Conservation (phyloP, 2,113 vertebrate species). For the Hassar affinis region DNA sequence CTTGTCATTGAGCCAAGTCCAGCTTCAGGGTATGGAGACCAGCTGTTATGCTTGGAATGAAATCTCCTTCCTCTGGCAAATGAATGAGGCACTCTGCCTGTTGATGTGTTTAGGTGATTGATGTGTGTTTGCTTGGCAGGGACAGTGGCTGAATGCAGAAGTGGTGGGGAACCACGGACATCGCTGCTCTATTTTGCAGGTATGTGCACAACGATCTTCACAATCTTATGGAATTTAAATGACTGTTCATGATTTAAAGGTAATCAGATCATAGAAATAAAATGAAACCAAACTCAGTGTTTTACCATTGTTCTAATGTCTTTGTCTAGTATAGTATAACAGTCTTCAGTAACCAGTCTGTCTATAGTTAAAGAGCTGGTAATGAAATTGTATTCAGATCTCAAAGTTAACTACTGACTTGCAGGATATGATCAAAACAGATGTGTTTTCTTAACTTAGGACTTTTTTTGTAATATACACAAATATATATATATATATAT, state of each 20-base stretch:
- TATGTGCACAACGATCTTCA: conserved; percentile 22
- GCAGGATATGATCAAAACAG: neutral
- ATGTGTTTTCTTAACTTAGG: neutral
- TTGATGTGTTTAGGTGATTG: conserved; percentile 35
- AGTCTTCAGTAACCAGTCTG: neutral
- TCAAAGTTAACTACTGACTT: neutral
- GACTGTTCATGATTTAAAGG: neutral
- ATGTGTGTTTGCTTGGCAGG: conserved; percentile 41
- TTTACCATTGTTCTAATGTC: neutral
- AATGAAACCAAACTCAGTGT: neutral
- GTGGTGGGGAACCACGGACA: neutral
- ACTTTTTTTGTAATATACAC: neutral
- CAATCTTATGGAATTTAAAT: neutral
- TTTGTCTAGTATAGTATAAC: neutral
- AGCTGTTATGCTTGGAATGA: conserved; percentile 41
- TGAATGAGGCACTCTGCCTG: conserved; percentile 34
- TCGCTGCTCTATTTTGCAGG: neutral
- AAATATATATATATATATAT: no score
- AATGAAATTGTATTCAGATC: neutral
- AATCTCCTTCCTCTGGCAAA: conserved; percentile 10
- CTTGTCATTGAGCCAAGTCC: conserved; percentile 18
- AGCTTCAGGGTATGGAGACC: conserved; percentile 37
- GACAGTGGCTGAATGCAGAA: conserved; percentile 3
- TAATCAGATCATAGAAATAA: neutral
- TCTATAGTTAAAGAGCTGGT: neutral